A percentile compares a stretch with the other conserved stretches of the same genome.
Conservation (phyloP, 2,797 vertebrate species). For the Poecilia wingei region DNA sequence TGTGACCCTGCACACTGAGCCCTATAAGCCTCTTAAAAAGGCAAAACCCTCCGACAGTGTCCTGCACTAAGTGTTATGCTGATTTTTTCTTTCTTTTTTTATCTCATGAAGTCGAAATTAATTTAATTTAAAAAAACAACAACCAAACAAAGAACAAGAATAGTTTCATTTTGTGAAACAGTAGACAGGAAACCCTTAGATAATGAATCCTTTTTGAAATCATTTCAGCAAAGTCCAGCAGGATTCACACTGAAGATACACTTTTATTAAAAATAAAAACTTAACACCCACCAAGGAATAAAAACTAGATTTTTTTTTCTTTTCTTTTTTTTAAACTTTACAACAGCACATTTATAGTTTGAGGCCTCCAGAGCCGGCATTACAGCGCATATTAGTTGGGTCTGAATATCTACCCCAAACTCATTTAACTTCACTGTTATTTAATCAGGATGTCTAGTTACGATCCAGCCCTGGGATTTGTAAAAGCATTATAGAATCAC, state of each 20-base stretch:
- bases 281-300: background rate
- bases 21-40: conserved; percentile 69
- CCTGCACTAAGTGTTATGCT: conserved; percentile 30
- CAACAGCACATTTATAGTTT: conserved; percentile 1
- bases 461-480: conserved; percentile 41
- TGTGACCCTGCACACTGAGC: conserved; percentile 37
- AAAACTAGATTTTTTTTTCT: background rate
- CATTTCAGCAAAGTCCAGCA: conserved; percentile 37
- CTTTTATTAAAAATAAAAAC: background rate
- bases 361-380: conserved; percentile 4
- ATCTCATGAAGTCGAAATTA: background rate
- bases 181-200: conserved; percentile 8
- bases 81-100: conserved; percentile 4
- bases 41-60: conserved; percentile 31
- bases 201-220: conserved; percentile 43
- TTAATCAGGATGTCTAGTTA: conserved; percentile 42
- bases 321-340: background rate
- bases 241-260: conserved; percentile 16
- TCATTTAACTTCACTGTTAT: conserved; percentile 42
- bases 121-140: background rate
- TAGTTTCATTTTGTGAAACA: conserved; percentile 11
- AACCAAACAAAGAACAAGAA: conserved; percentile 3
- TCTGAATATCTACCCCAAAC: conserved; percentile 31
- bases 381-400: conserved; percentile 9
- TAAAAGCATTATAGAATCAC: conserved; percentile 43